These are phyloP conservation scores for Discoglossus pictus DNA, from an alignment of 2,797 vertebrate genomes.

Conservation along the genomic window DNA sequence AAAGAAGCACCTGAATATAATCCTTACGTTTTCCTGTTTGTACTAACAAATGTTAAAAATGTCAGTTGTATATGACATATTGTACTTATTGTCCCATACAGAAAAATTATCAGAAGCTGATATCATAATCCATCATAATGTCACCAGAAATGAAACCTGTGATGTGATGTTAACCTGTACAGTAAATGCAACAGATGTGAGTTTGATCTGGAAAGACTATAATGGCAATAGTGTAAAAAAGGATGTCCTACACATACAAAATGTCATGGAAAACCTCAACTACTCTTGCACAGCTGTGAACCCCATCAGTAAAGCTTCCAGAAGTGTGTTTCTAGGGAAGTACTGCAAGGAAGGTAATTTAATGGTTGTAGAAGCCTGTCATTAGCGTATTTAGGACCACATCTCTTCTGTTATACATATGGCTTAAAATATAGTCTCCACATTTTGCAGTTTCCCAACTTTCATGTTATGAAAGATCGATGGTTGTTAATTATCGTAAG, in stretches of 20 bases:
- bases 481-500: too few species aligned
- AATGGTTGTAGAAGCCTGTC: too few species aligned
- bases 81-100: too few species aligned
- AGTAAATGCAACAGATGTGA: constrained; percentile 20
- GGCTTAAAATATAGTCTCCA: too few species aligned
- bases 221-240: constrained; percentile 13
- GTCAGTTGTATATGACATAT: too few species aligned
- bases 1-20: too few species aligned
- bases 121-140: neutral
- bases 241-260: neutral
- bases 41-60: too few species aligned
- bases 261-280: constrained; percentile 1
- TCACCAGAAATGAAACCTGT: constrained; percentile 48
- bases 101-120: constrained; percentile 37
- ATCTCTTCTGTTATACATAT: too few species aligned
- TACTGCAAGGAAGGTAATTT: constrained; percentile 42
- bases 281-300: constrained; percentile 56
- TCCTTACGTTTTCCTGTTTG: too few species aligned
- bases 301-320: constrained; percentile 26
- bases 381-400: too few species aligned
- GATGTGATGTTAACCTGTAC: constrained; percentile 50
- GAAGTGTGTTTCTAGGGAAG: constrained; percentile 34
- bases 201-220: neutral
- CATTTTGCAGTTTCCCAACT: too few species aligned
- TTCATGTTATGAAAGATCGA: too few species aligned